Evolutionary conservation across 2,113 vertebrate species (phyloP).

Genomic region (Oncorhynchus kisutch): DNA sequence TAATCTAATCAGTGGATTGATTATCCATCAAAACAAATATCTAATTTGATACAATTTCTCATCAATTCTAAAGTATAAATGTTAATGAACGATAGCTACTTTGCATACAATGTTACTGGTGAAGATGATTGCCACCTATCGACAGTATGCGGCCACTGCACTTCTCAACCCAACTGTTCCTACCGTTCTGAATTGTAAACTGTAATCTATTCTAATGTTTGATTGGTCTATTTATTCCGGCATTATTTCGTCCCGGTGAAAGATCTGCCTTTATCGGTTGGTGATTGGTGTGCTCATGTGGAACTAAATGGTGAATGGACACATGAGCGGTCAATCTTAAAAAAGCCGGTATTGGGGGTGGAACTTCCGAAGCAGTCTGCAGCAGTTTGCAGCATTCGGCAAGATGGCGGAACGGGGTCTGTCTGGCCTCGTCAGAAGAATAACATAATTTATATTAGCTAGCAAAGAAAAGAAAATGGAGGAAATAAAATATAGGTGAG

Average conservation of each 20-base stretch:
- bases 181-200: conserved; percentile 10
- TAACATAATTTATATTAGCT: conserved; percentile 18
- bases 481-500: conserved; percentile 43
- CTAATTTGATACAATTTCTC: background rate
- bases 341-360: conserved; percentile 52
- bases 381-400: conserved; percentile 31
- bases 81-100: background rate
- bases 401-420: conserved; percentile 71
- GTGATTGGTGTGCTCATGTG: background rate
- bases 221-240: conserved; percentile 26
- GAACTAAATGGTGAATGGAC: conserved; percentile 28
- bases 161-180: background rate
- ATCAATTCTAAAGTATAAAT: too few species aligned
- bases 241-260: background rate
- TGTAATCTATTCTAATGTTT: background rate
- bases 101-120: background rate
- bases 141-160: background rate
- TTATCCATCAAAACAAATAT: background rate
- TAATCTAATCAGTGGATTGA: background rate
- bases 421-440: conserved; percentile 31
- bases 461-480: background rate
- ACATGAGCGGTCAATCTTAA: conserved; percentile 28
- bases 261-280: background rate
- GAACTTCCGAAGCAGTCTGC: conserved; percentile 29
- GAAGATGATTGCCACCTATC: background rate